A percentile compares a stretch with the other conserved stretches of the same genome.
Conservation (phyloP, 1,140 invertebrate genomes). For the Eupristina koningsbergeri region DNA sequence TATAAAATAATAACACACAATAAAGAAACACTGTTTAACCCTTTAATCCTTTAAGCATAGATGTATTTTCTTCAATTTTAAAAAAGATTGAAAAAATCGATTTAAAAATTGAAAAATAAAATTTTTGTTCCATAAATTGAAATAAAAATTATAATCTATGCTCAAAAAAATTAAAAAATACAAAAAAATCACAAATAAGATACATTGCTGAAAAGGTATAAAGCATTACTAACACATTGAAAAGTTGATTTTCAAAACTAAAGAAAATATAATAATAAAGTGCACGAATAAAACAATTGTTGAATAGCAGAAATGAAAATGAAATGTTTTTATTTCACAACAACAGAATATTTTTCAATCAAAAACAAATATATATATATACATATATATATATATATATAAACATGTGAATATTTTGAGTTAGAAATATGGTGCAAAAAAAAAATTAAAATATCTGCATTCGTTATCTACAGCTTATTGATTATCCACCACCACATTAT, state of each 20-base stretch:
- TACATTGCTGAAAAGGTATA: neutral
- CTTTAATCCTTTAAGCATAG: neutral
- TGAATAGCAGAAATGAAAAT: neutral
- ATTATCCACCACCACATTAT: constrained; percentile 40
- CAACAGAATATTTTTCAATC: neutral
- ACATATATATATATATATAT: too few relatives aligned
- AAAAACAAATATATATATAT: too few relatives aligned
- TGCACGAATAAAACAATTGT: neutral
- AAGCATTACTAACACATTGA: neutral
- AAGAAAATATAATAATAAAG: neutral
- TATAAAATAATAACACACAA: neutral
- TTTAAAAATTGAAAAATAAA: too few relatives aligned
- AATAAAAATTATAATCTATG: neutral
- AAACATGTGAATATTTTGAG: neutral
- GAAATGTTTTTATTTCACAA: neutral
- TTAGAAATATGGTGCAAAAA: neutral
- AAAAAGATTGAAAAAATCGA: too few relatives aligned
- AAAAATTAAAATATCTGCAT: neutral
- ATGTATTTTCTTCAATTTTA: neutral
- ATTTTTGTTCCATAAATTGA: too few relatives aligned
- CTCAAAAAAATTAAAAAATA: neutral
- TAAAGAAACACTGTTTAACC: neutral
- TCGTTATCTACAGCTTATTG: neutral
- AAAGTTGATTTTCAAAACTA: neutral
- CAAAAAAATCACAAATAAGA: neutral